Base-by-base conservation (phyloP, 2,888 invertebrate genomes). In the Bruchidius siliquastri region DNA sequence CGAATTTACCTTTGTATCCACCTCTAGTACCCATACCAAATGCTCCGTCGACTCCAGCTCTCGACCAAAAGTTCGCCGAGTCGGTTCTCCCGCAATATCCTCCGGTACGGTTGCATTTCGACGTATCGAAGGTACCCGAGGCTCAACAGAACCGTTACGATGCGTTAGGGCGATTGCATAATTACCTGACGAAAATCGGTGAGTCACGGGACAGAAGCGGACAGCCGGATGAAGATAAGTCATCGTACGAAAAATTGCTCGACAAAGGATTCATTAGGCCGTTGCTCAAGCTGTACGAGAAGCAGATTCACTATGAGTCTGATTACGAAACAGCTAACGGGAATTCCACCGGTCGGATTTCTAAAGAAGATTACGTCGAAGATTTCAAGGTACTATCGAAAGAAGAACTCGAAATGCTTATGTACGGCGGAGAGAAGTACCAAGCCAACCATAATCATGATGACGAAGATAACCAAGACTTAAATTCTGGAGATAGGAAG, bases 191-290 rank as follows among this genome's bases (percentile, higher is more conserved):
- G 26, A 80, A 81, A 69, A 79, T 82, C 21, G 76, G 77, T 74
- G 80, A 80, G 20, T 74, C 79, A 72, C 75, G 77, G 22, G 77
- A 74, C 74, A 13, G 49, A 69, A 68, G 68, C 32, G 49, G 49
- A 21, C 22, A 22, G 6, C 20, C 69, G 20, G 78, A 81, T 74
- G 77, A 81, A 77, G 82, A 82, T 74, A 85, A 84, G 78, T 81
- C 84, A 66, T 78, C 82, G 72, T 84, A 85, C 75, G 85, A 85
- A 72, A 83, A 81, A 77, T 75, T 84, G 32, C 73, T 85, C 68
- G 85, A 85, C 74, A 83, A 83, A 71, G 85, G 86, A 80, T 84
- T 85, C 75, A 82, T 86, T 30, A 82, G 82, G 78, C 86, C 86
- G 6, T 77, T 87, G 20, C 76, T 86, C 30, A 82, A 82, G 73